Conservation (phyloP, 2,888 invertebrate species). For the Drosophila sordidula region DNA sequence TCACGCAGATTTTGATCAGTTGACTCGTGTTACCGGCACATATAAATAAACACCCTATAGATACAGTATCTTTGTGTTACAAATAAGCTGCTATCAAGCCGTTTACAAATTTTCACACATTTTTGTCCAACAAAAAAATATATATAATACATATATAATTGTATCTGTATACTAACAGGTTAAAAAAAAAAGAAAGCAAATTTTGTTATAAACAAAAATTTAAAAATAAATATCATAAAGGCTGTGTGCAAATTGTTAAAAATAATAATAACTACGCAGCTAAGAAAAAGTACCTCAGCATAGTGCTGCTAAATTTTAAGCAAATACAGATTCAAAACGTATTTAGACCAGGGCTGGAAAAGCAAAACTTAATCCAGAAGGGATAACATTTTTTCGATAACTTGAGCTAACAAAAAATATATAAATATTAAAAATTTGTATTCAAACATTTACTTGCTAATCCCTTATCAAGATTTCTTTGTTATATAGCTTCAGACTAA, state of each 20-base stretch:
- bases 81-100: conserved; percentile 9
- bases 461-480: too few species aligned
- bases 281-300: conserved; percentile 36
- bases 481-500: too few species aligned
- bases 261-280: conserved; percentile 48
- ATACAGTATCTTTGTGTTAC: conserved; percentile 8
- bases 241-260: conserved; percentile 68
- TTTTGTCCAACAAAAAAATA: conserved; percentile 13
- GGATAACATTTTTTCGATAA: too few species aligned
- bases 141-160: not conserved
- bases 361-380: too few species aligned
- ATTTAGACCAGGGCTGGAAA: conserved; percentile 23
- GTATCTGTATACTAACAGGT: conserved; percentile 30
- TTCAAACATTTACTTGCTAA: too few species aligned
- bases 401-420: too few species aligned
- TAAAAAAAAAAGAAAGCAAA: conserved; percentile 24
- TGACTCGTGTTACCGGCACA: conserved; percentile 60
- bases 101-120: conserved; percentile 34
- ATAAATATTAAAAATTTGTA: too few species aligned
- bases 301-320: conserved; percentile 45
- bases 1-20: conserved; percentile 47
- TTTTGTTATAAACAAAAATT: conserved; percentile 45
- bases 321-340: conserved; percentile 43
- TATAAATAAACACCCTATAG: conserved; percentile 31
- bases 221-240: conserved; percentile 55